These are phyloP conservation scores for Nebria salina DNA, from an alignment of 2,888 invertebrate genomes.

Conservation along the genomic window DNA sequence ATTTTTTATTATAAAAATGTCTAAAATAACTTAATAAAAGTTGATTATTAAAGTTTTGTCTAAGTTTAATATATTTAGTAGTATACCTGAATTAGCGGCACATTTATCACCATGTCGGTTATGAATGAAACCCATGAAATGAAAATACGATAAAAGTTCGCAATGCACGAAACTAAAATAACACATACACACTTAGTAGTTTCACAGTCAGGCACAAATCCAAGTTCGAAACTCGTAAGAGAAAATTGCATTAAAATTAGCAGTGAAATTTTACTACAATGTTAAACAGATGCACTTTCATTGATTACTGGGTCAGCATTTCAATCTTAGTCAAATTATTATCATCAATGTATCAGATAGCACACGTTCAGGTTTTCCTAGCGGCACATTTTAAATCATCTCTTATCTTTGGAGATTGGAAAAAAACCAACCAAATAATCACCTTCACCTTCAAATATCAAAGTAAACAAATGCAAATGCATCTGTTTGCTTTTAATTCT, in stretches of 20 bases:
- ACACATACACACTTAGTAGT: not conserved
- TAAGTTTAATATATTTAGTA: too few relatives aligned
- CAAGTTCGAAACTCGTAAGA: not conserved
- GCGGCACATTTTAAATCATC: not conserved
- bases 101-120: not conserved
- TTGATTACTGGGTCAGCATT: constrained; percentile 39
- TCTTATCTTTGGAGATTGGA: constrained; percentile 12
- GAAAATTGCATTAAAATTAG: not conserved
- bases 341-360: not conserved
- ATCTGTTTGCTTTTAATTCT: not conserved
- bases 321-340: constrained; percentile 13
- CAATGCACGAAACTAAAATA: not conserved
- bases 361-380: not conserved
- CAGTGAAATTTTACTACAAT: not conserved
- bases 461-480: not conserved
- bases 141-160: not conserved
- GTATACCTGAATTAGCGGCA: not conserved
- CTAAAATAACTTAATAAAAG: too few relatives aligned
- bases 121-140: not conserved
- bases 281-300: constrained; percentile 34
- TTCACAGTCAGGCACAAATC: not conserved
- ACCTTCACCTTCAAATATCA: not conserved
- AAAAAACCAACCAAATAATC: not conserved
- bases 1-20: too few relatives aligned
- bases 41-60: too few relatives aligned